Evolutionary conservation across 2,888 invertebrate genomes (phyloP).

Genomic region (Agrilus biguttatus): DNA sequence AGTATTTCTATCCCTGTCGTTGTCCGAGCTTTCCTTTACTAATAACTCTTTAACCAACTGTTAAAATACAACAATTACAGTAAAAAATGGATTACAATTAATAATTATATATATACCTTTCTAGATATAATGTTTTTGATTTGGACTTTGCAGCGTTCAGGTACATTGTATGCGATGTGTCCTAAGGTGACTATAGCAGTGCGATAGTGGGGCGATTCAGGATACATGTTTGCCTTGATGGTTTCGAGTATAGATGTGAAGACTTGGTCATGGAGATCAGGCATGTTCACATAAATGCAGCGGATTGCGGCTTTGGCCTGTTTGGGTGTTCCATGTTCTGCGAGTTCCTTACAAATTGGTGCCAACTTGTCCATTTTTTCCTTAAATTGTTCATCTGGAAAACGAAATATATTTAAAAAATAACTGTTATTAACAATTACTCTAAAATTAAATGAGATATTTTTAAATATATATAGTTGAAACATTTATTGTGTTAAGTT

Average conservation of each 20-base stretch:
- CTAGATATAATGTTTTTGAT: constrained; percentile 91
- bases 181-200: constrained; percentile 91
- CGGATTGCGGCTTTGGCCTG: constrained; percentile 94
- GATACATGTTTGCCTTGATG: constrained; percentile 58
- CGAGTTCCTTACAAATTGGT: constrained; percentile 76
- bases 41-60: constrained; percentile 89
- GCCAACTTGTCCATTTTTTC: constrained; percentile 63
- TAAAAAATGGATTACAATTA: not conserved
- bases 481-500: too few species aligned
- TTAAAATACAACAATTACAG: constrained; percentile 7
- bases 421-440: too few species aligned
- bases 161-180: constrained; percentile 86
- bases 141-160: constrained; percentile 75
- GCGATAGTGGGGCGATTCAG: constrained; percentile 68
- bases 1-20: constrained; percentile 27
- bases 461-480: too few species aligned
- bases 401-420: too few species aligned
- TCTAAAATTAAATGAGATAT: too few species aligned
- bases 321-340: constrained; percentile 80
- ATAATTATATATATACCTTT: constrained; percentile 40
- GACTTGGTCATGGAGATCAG: constrained; percentile 53
- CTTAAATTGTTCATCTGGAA: constrained; percentile 56
- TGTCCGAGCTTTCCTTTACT: constrained; percentile 57
- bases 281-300: constrained; percentile 77
- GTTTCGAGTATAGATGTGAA: constrained; percentile 75